A percentile compares a stretch with the other conserved stretches of the same genome.
Conservation (phyloP, 2,888 invertebrate genomes). For the Salticus scenicus region DNA sequence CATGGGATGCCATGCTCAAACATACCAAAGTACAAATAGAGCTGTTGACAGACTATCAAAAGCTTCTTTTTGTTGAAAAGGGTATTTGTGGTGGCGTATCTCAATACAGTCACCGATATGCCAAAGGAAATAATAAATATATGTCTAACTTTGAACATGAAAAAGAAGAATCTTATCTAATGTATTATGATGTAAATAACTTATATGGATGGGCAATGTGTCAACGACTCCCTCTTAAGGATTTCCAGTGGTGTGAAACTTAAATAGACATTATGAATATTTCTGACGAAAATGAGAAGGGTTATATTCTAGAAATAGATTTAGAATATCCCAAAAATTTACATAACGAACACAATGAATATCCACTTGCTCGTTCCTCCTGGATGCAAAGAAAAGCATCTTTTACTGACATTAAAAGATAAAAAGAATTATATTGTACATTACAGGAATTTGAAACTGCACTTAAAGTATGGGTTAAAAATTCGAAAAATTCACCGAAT, state of each 20-base stretch:
- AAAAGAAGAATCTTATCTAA: too few relatives aligned
- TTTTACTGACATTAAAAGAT: background rate
- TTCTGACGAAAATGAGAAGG: background rate
- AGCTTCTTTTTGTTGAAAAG: too few relatives aligned
- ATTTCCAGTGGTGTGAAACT: background rate
- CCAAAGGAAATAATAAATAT: too few relatives aligned
- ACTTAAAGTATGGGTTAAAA: background rate
- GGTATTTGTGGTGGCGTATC: too few relatives aligned
- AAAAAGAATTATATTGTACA: background rate
- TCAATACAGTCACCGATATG: too few relatives aligned
- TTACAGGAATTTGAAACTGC: slow-evolving; percentile 3
- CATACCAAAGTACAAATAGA: slow-evolving; percentile 55
- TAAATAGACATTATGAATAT: background rate
- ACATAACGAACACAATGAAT: background rate
- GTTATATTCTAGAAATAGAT: background rate
- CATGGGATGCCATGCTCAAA: slow-evolving; percentile 74
- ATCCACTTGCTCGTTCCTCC: background rate
- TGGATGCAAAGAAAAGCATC: slow-evolving; percentile 11
- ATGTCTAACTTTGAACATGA: too few relatives aligned
- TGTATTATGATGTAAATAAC: background rate
- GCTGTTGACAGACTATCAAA: too few relatives aligned
- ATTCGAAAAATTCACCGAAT: background rate
- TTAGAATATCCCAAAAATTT: background rate
- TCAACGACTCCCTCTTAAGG: background rate
- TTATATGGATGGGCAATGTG: slow-evolving; percentile 11